Base-by-base conservation (phyloP, 2,113 vertebrate genomes). In the Saguinus imperator region DNA sequence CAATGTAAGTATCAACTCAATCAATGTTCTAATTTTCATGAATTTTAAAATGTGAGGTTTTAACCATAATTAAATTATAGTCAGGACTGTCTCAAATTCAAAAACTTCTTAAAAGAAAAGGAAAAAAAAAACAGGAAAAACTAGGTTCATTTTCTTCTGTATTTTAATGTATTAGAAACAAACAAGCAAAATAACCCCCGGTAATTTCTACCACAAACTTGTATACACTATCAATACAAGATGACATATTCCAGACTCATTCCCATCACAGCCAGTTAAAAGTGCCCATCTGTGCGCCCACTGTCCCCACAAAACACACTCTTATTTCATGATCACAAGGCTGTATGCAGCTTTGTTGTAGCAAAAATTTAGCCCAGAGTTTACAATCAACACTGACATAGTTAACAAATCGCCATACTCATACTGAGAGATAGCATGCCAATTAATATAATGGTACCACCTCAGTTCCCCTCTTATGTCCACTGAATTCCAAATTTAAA, bases 131-230 rank as follows among this genome's bases (percentile, higher is more conserved):
- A 89, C 58, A 70, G 0, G 77, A 86, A 91, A n/a, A 91, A 64
- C 8, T 93, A 68, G 29, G 83, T 83, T 96, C 37, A 72, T 37
- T 48, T 96, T 89, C 17, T 87, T 64, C 61, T 89, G 2, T 85
- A 94, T 45, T 97, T 91, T 85, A 96, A 92, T 70, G 37, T 37
- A 93, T 89, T 93, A 93, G 95, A 95, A 91, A 94, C 14, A 89
- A 79, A 18, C 40, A 82, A 35, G 35, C 52, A 94, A 84, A 87
- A 70, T 43, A 80, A 18, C 14, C 87, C 10, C 27, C 32, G 82
- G 7, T 68, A 79, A 89, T 89, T 84, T 94, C 73, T 91, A 87
- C 37, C 57, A 35, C 61, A 16, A 86, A 35, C 64, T 94, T 23
- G 37, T 6, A 68, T 57, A 70, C 35, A 52, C 48, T 87, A 93